Evolutionary conservation across 2,797 vertebrate species (phyloP).

Genomic region (Onychomys arenicola): DNA sequence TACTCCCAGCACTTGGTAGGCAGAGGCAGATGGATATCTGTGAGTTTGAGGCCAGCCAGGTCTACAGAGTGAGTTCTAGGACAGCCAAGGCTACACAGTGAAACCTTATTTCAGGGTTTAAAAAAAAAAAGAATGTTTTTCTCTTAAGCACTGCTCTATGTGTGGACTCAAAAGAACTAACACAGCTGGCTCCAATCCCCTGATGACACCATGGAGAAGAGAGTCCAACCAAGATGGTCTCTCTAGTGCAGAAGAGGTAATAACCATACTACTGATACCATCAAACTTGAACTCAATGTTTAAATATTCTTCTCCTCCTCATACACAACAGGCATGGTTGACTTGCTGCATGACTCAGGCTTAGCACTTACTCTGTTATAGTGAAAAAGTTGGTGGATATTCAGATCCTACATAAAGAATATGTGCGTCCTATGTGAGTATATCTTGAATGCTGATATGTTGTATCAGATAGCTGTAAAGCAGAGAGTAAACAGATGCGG

Average conservation of each 20-base stretch:
- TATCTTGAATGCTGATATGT: not conserved
- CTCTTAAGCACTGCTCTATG: not conserved
- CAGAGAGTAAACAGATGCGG: not conserved
- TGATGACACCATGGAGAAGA: not conserved
- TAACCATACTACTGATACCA: not conserved
- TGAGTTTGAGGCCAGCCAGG: too few species aligned
- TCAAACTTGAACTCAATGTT: not conserved
- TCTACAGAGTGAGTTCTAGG: too few species aligned
- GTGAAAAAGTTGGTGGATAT: not conserved
- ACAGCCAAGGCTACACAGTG: too few species aligned
- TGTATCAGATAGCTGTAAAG: not conserved
- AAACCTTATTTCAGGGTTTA: accelerated
- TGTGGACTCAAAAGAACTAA: not conserved
- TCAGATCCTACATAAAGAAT: not conserved
- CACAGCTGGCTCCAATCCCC: not conserved
- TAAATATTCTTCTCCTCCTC: not conserved
- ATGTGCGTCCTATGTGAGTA: not conserved
- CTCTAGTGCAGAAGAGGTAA: not conserved
- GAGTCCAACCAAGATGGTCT: not conserved
- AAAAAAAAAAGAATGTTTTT: too few species aligned
- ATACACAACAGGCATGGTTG: not conserved
- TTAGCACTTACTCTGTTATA: not conserved
- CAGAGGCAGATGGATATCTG: too few species aligned
- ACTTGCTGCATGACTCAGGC: not conserved
- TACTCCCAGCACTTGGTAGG: too few species aligned